A percentile compares a stretch with the other conserved stretches of the same genome.
Conservation (phyloP, 2,888 invertebrate species). For the Leptinotarsa rubiginosa region DNA sequence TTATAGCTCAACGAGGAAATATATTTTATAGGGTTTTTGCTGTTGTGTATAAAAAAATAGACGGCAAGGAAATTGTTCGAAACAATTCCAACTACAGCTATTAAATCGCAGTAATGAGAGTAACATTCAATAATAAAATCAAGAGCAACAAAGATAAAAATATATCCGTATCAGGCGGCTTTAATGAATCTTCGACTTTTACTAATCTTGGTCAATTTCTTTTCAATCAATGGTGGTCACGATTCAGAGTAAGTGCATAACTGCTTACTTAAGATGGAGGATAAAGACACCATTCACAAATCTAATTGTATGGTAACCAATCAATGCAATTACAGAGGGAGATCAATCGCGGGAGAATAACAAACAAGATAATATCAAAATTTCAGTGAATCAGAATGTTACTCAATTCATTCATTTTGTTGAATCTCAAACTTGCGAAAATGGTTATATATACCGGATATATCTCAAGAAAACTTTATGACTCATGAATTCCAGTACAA, state of each 20-base stretch:
- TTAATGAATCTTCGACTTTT: neutral
- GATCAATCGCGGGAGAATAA: neutral
- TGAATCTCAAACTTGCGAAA: too few relatives aligned
- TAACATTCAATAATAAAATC: neutral
- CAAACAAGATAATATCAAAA: neutral
- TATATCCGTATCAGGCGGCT: neutral
- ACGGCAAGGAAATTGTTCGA: neutral
- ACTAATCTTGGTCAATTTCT: constrained; percentile 6
- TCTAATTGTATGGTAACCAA: neutral
- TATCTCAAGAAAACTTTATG: too few relatives aligned
- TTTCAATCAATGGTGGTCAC: constrained; percentile 10
- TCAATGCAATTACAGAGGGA: neutral
- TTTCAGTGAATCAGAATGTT: neutral
- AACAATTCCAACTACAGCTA: neutral
- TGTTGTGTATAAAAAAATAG: neutral
- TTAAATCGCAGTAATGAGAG: neutral
- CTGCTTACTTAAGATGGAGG: constrained; percentile 9
- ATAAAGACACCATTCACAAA: constrained; percentile 11
- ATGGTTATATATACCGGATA: too few relatives aligned
- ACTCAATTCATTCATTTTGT: neutral
- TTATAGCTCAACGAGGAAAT: too few relatives aligned
- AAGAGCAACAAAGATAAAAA: neutral
- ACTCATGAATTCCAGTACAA: too few relatives aligned
- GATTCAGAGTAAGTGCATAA: constrained; percentile 12
- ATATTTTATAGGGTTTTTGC: too few relatives aligned